Conservation (phyloP, 2,888 invertebrate species). For the Mantis religiosa region DNA sequence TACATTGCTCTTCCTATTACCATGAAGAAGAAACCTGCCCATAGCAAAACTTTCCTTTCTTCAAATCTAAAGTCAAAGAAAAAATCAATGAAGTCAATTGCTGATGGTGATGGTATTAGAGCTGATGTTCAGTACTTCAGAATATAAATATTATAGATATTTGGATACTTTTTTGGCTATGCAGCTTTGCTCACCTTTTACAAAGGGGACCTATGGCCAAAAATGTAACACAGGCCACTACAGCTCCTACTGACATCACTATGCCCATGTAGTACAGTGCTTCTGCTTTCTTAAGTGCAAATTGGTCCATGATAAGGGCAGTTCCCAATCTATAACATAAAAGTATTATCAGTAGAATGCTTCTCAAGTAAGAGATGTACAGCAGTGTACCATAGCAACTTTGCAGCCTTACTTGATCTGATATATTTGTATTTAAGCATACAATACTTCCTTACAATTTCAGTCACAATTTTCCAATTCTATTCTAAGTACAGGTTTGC, state of each 20-base stretch:
- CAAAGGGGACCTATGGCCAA: conserved; percentile 62
- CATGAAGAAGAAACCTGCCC: conserved; percentile 80
- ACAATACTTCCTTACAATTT: no score
- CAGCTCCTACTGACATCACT: conserved; percentile 73
- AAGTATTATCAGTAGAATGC: background rate
- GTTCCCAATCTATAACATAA: conserved; percentile 60
- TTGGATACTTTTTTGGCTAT: conserved; percentile 16
- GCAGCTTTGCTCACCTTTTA: conserved; percentile 45
- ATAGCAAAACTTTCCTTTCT: conserved; percentile 73
- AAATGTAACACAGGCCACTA: conserved; percentile 58
- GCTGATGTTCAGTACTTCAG: background rate
- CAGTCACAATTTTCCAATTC: no score
- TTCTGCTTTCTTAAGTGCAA: conserved; percentile 75
- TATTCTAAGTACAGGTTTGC: no score
- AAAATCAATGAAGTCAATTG: background rate
- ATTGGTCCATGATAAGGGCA: conserved; percentile 83
- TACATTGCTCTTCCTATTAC: conserved; percentile 67
- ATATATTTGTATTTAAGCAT: no score
- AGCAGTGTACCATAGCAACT: no score
- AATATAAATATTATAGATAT: background rate
- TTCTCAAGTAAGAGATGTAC: no score
- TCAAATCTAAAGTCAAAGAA: conserved; percentile 49
- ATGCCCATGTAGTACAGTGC: conserved; percentile 79
- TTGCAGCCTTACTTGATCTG: no score
- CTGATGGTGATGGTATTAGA: no score